Base-by-base conservation (phyloP, 1,140 invertebrate genomes). In the Apocrypta bakeri region DNA sequence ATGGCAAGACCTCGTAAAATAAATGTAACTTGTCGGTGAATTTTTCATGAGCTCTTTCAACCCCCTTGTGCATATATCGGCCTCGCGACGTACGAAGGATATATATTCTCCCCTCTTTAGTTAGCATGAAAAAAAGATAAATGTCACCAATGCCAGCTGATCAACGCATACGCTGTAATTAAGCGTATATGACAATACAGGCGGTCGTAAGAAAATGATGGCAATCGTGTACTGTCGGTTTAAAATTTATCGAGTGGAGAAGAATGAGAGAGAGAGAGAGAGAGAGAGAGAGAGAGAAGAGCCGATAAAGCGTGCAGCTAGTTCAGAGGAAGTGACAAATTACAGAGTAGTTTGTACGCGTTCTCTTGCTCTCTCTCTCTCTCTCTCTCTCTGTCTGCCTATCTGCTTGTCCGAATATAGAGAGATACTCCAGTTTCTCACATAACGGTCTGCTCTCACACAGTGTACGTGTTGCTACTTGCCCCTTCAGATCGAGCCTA, bases 161-260 rank as follows among this genome's bases (percentile, higher is more conserved):
- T 56, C 48, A 56, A 56, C 48, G 14, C 42, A 17, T 17, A n/a
- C 17, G 48, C n/a, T 56, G 21, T 17, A 56, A 56, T 56, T 56
- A 56, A 56, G 48, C 48, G 21, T 21, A 56, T 21, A 56, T 56
- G 48, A 56, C 48, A 56, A 56, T 56, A 42, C 40, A 64, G 25
- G 33, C 33, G 75, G 37, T 66, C 75, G 68, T 66, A 17, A 63
- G 63, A 66, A 63, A 77, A 66, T 42, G 27, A 63, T 37, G 56
- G 9, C 21, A 12, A 24, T 11, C 63, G 56, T 25, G 31, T 48
- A 27, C n/a, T 7, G 77, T 8, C 66, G 1, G 25, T 80, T 6
- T 73, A 80, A 80, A 64, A 80, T 80, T 80, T 80, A 80, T 80
- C 79, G 63, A 79, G 48, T n/a, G 63, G 42, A 42, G 25, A 68